phyloP scores from a whole-genome alignment of 1,140 invertebrate genomes.

The Eufriesea mexicana region DNA sequence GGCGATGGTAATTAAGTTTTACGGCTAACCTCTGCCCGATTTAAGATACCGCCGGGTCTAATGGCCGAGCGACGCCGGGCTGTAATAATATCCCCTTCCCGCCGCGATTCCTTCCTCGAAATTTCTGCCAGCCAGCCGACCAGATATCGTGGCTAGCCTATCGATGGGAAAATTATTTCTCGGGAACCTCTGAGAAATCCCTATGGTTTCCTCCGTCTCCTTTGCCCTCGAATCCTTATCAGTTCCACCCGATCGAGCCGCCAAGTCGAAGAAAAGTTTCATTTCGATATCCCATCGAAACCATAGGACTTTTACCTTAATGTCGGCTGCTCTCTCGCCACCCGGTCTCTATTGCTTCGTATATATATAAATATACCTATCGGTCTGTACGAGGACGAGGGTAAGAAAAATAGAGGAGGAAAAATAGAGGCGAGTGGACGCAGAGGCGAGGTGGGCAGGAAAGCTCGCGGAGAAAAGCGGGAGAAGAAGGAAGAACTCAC shows the following conservation, averaged over 20 bases:
- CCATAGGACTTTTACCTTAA: constrained; percentile 7
- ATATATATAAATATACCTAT: not conserved
- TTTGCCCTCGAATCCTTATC: not conserved
- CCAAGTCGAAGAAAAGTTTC: not conserved
- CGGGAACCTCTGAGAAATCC: not conserved
- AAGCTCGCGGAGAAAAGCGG: not conserved
- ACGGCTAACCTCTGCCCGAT: not conserved
- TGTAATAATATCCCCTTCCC: constrained; percentile 21
- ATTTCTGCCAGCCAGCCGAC: not conserved
- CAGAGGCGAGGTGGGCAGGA: not conserved
- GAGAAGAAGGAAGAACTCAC: not conserved
- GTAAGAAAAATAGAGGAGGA: not conserved
- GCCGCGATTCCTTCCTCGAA: not conserved
- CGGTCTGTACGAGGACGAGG: constrained; percentile 1
- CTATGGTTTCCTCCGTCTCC: not conserved
- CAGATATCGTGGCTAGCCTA: not conserved
- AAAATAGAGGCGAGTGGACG: not conserved
- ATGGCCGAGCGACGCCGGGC: not conserved
- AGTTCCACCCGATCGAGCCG: not conserved
- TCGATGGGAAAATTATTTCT: constrained; percentile 3
- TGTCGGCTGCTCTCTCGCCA: not conserved
- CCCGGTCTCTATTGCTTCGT: no score
- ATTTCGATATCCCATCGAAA: constrained; percentile 36
- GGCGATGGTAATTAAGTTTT: constrained; percentile 37
- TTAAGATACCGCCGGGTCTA: not conserved